Evolutionary conservation across 2,888 invertebrate species (phyloP).

Genomic region (Scaptomyza reducta): DNA sequence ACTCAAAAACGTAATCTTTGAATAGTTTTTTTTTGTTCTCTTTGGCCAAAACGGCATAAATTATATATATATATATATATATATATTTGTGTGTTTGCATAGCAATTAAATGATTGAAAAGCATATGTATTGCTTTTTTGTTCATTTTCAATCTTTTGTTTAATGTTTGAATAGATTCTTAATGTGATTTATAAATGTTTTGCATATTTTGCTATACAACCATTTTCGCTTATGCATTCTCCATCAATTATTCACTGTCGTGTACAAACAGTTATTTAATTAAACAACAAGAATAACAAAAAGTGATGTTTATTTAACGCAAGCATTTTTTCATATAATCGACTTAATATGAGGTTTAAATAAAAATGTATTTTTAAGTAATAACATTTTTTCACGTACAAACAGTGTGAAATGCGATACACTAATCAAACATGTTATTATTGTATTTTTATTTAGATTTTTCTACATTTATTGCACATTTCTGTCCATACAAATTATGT

Average conservation of each 20-base stretch:
- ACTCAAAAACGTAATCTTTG: conserved; percentile 33
- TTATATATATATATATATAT: not conserved
- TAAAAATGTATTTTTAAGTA: not conserved
- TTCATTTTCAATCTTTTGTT: conserved; percentile 1
- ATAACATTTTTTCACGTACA: not conserved
- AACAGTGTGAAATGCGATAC: not conserved
- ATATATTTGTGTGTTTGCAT: not conserved
- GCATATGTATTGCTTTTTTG: not conserved
- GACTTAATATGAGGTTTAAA: not conserved
- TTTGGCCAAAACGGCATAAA: conserved; percentile 9
- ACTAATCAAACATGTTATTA: not conserved
- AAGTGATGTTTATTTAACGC: not conserved
- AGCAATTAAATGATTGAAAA: conserved; percentile 38
- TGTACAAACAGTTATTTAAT: not conserved
- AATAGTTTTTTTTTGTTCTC: conserved; percentile 11
- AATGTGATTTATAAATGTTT: not conserved
- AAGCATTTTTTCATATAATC: not conserved
- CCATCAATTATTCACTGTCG: not conserved
- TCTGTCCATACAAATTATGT: too few relatives aligned
- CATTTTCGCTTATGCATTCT: not conserved
- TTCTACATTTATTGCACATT: too few relatives aligned
- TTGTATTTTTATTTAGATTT: not conserved
- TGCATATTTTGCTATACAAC: not conserved
- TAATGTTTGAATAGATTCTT: not conserved
- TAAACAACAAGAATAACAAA: not conserved